Evolutionary conservation across 1,140 invertebrate species (phyloP), one percentile per base, ranked within the genome.

Genomic region (Thaumetopoea pityocampa): DNA sequence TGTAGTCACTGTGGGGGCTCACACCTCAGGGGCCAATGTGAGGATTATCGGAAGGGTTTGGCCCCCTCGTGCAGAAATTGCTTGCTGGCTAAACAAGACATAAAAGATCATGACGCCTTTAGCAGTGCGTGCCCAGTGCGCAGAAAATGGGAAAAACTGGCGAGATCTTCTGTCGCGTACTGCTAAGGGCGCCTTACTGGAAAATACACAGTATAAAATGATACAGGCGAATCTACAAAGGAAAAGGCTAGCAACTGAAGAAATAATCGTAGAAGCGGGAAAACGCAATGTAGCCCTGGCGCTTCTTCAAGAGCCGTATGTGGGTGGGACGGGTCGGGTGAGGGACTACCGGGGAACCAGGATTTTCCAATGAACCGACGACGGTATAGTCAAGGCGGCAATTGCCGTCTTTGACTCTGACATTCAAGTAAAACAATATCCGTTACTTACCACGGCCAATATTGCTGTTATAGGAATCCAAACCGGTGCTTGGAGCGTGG

Each of bases 1-100:
- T 52, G 49, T 18, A 29, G 36, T 10, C 42, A 52, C 27, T 52
- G 42, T n/a, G 42, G 42, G 0, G 43, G 27, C 9, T 27, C 37
- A 0, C 50, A 52, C n/a, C n/a, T n/a, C n/a, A n/a, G n/a, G n/a
- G n/a, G n/a, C n/a, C n/a, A n/a, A n/a, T n/a, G n/a, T n/a, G 3
- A 12, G 0, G 26, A 47, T 0, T 17, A 11, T 17, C 7, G 5
- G 5, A 22, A 27, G 0, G 27, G 12, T 2, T 16, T 5, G 9
- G 9, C 19, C 1, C 50, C 43, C 3, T 2, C n/a, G 2, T 52
- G 50, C n/a, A n/a, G 7, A 18, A 47, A 47, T 16, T 52, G 50
- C 33, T 10, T 7, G 1, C 5, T 3, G n/a, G 35, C 42, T 5
- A 30, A 35, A n/a, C 3, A 5, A 1, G 2, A 3, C 9, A 9